Evolutionary conservation across 23 tunicate species (phyloP), one percentile per base, ranked within the genome.

Genomic region (Trididemnum clinides): DNA sequence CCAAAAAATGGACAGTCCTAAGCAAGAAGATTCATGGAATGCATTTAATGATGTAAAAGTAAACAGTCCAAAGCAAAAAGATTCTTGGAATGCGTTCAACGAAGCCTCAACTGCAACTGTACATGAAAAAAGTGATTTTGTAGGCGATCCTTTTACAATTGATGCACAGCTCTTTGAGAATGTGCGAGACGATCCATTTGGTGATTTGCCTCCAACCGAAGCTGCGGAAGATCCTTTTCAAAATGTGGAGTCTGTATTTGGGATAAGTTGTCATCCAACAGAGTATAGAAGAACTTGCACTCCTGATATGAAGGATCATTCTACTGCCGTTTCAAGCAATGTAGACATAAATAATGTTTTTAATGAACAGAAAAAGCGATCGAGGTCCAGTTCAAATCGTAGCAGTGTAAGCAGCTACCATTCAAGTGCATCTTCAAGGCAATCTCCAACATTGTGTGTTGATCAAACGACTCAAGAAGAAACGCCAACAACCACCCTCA

Each of bases 151-250:
- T 15, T 59, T 59, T 28, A 3, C 66, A 12, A 59, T 4, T n/a
- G 25, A n/a, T n/a, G 25, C 66, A 59, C n/a, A n/a, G n/a, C n/a
- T n/a, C n/a, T n/a, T n/a, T n/a, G n/a, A n/a, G 66, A 59, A 19
- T 83, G 87, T 70, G 28, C 12, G 35, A 15, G 70, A 69, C 59
- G 87, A 83, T 71, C 87, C 87, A 1, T 83, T 87, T 59, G 85
- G 73, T 2, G 91, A 80, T 6, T 32, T 74, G 3, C 1, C 20
- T 20, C 15, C 57, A 4, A 66, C 57, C 5, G 69, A 65, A 33
- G 50, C 39, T 54, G 51, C 39, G 1, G 78, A 80, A 62, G 91
- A 87, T 51, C 91, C 91, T 18, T 87, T 87, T 71, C 72, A 77
- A 36, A 70, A 80, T 30, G 64, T 33, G 3, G 80, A 70, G 34